A percentile compares a stretch with the other conserved stretches of the same genome.
Conservation (phyloP, 2,113 vertebrate species). For the Peucedramus taeniatus region DNA sequence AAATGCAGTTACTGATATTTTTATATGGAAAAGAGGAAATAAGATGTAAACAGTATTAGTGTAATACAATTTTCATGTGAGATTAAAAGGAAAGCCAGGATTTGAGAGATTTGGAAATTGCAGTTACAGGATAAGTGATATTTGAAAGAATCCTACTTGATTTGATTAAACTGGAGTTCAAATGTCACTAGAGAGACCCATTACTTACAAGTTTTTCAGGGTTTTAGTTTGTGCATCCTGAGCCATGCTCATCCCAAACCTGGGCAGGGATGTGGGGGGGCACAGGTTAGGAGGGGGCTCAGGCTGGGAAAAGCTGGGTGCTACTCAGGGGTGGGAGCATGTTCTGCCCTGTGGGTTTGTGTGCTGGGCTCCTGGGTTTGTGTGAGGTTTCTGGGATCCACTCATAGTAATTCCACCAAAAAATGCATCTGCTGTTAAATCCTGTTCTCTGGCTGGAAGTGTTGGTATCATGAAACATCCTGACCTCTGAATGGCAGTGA, state of each 20-base stretch:
- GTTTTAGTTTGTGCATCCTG: background rate
- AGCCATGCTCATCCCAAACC: background rate
- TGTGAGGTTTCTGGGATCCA: background rate
- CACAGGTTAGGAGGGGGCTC: background rate
- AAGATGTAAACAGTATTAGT: constrained; percentile 64
- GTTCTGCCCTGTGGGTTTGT: background rate
- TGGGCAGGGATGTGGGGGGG: background rate
- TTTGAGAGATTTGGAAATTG: constrained; percentile 71
- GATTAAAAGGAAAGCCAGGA: constrained; percentile 72
- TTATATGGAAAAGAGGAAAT: constrained; percentile 49
- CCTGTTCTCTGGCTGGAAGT: background rate
- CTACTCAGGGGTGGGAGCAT: accelerated
- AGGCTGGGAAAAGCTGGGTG: background rate
- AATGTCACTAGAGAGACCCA: constrained; percentile 58
- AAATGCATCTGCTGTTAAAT: background rate
- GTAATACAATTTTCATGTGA: constrained; percentile 71
- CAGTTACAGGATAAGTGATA: constrained; percentile 71
- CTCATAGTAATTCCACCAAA: background rate
- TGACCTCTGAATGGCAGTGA: background rate
- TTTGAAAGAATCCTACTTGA: constrained; percentile 64
- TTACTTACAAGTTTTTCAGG: constrained; percentile 46
- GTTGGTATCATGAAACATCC: background rate
- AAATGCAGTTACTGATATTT: constrained; percentile 49
- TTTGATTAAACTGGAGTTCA: constrained; percentile 73
- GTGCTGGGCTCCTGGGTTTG: background rate